These are phyloP conservation scores for Bradypus variegatus DNA, from an alignment of 2,797 vertebrate species.

Conservation along the genomic window DNA sequence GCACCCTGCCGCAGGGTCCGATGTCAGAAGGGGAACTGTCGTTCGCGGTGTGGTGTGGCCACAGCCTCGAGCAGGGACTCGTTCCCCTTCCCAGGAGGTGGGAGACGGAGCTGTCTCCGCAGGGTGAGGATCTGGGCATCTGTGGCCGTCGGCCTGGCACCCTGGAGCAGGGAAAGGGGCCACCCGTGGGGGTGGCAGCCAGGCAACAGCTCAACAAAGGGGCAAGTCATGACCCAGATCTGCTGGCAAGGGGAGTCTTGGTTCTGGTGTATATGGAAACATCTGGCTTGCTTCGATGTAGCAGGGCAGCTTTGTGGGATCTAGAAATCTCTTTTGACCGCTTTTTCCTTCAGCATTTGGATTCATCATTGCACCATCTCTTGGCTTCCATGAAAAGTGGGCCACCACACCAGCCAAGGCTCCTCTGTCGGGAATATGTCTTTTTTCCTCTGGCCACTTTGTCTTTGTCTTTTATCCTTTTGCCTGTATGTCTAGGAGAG, in stretches of 20 bases:
- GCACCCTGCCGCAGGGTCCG: not conserved
- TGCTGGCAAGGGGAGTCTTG: not conserved
- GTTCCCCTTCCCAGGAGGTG: not conserved
- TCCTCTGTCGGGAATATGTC: not conserved
- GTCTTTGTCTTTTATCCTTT: not conserved
- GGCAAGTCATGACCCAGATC: not conserved
- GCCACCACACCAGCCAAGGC: too few species aligned
- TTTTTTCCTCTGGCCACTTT: not conserved
- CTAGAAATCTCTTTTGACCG: not conserved
- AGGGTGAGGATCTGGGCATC: not conserved
- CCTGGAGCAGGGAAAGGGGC: too few species aligned
- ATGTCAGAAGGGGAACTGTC: not conserved
- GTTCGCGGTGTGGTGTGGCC: not conserved
- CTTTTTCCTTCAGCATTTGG: not conserved
- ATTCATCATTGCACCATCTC: not conserved
- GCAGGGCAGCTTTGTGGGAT: not conserved
- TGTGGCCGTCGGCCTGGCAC: not conserved
- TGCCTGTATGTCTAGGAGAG: not conserved
- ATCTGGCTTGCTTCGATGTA: not conserved
- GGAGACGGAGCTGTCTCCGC: not conserved
- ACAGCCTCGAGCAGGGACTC: rapidly evolving
- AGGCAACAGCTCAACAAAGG: not conserved
- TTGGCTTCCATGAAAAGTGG: not conserved
- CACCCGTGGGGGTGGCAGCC: not conserved
- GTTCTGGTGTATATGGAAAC: not conserved